Evolutionary conservation across 1,140 invertebrate genomes (phyloP), one percentile per base, ranked within the genome.

Genomic region (Pemphigus obesinymphae): DNA sequence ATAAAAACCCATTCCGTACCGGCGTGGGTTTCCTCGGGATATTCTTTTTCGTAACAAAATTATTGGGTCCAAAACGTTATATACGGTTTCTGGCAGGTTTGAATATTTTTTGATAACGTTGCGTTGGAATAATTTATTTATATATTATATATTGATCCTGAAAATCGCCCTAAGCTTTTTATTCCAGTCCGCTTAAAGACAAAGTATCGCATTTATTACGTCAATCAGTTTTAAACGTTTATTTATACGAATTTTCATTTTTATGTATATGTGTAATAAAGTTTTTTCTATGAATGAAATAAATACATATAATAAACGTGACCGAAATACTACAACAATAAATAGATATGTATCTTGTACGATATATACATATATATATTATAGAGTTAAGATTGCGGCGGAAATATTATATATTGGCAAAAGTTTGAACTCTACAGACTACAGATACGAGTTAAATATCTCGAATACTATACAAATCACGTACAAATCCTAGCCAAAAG

Each of bases 21-120:
- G 55, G 55, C 70, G 53, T 61, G 53, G 76, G 76, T 80, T 76
- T 58, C 76, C 55, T 63, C 58, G 55, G 76, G 76, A 80, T 63
- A 80, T 61, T 63, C n/a, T 40, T 80, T 50, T 75, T 53, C 29
- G 29, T 75, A 53, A 75, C 45, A 17, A 75, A 75, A 70, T 70
- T 70, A 70, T 70, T 17, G 68, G 68, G 68, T 70, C 23, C 37
- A 70, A 70, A 45, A 70, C 68, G n/a, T 1, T 72, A 72, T 20
- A 4, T 23, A 45, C 37, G 15, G 2, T 70, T 70, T 70, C 68
- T 45, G 68, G 37, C 40, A 70, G 40, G 20, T 43, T 23, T 26
- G 23, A 43, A 23, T 70, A 48, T 3, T 50, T 73, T 73, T 50
- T 50, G 70, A 73, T 73, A 48, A n/a, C 45, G 50, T 73, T 73